Evolutionary conservation across 2,888 invertebrate species (phyloP).

Genomic region (Drosophila acutilabella): DNA sequence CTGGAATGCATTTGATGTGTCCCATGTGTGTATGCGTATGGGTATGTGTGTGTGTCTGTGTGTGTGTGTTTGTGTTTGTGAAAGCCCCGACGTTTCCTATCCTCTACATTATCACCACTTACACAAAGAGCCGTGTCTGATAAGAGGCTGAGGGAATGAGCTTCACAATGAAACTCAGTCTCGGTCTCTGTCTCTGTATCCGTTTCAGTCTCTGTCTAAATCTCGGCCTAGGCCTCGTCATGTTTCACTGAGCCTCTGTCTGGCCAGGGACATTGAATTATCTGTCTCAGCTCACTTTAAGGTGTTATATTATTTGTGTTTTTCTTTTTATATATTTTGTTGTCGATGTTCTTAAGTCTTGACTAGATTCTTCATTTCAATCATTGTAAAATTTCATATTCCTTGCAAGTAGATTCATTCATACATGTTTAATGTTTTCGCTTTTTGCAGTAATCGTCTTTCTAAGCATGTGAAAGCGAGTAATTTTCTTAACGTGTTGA

Average conservation of each 20-base stretch:
- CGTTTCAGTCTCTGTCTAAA: background rate
- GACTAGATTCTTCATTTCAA: background rate
- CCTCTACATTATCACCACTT: conserved; percentile 34
- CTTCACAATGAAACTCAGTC: conserved; percentile 21
- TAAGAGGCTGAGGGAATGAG: conserved; percentile 12
- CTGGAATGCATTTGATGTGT: conserved; percentile 65
- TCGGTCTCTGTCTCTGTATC: background rate
- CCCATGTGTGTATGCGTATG: conserved; percentile 49
- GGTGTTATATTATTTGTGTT: background rate
- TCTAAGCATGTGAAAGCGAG: conserved; percentile 5
- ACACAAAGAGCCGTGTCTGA: conserved; percentile 47
- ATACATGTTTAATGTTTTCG: background rate
- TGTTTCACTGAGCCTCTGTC: conserved; percentile 8
- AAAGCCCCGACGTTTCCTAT: background rate
- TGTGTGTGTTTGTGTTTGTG: background rate
- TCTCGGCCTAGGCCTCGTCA: background rate
- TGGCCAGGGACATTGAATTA: conserved; percentile 14
- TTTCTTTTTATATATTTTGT: background rate
- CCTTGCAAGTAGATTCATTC: background rate
- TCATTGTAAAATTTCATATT: conserved; percentile 10
- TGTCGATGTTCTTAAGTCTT: background rate
- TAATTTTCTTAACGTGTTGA: conserved; percentile 12
- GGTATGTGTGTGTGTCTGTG: background rate
- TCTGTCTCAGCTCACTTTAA: conserved; percentile 9
- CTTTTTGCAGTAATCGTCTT: conserved; percentile 3